Evolutionary conservation across 2,797 vertebrate species (phyloP).

Genomic region (Betta splendens): DNA sequence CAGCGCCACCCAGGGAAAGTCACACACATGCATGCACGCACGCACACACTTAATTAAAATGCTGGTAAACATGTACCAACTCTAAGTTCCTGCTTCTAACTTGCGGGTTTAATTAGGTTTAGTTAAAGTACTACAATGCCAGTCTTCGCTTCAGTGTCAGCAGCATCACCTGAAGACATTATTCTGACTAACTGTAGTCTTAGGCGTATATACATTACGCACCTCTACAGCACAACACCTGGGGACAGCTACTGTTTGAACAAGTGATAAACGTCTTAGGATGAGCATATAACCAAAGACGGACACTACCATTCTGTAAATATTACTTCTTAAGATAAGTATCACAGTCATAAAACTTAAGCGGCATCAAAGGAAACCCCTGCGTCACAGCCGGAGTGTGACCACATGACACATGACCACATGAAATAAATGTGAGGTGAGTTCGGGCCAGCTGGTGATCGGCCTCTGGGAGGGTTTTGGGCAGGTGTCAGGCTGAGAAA

Average conservation of each 20-base stretch:
- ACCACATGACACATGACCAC: conserved; percentile 5
- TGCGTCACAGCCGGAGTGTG: not conserved
- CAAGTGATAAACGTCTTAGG: not conserved
- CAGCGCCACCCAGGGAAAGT: conserved; percentile 20
- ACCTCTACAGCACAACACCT: not conserved
- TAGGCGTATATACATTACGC: no score
- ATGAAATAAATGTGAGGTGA: not conserved
- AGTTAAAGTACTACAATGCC: not conserved
- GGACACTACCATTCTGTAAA: not conserved
- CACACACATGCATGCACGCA: conserved; percentile 7
- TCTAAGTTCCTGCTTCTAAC: not conserved
- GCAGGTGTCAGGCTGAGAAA: conserved; percentile 25
- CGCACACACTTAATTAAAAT: conserved; percentile 10
- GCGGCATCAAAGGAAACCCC: not conserved
- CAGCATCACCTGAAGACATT: no score
- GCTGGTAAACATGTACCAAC: no score
- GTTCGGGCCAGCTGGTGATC: not conserved
- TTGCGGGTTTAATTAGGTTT: not conserved
- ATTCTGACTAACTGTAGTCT: no score
- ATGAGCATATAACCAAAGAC: not conserved
- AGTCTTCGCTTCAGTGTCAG: no score
- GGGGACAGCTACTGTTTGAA: not conserved
- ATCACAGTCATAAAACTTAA: not conserved
- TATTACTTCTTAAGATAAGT: not conserved
- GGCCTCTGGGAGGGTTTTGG: not conserved